phyloP scores from a whole-genome alignment of 2,113 vertebrate genomes.

The Empidonax traillii region DNA sequence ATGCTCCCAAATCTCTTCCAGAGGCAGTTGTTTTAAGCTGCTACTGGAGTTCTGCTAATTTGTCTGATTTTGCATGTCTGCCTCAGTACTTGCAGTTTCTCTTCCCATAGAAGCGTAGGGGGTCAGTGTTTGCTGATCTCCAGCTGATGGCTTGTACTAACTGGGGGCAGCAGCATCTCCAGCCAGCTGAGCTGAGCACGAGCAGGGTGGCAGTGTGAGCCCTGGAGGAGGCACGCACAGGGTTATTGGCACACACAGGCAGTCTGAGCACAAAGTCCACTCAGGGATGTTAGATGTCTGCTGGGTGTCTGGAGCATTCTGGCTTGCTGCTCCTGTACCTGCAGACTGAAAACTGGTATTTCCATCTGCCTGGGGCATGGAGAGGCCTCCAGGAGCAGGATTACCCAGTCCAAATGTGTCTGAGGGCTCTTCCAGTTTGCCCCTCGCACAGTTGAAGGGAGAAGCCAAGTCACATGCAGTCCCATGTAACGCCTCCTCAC shows the following conservation, averaged over 20 bases:
- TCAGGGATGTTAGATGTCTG: not conserved
- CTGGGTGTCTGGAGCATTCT: not conserved
- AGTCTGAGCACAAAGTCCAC: not conserved
- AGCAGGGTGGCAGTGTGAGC: not conserved
- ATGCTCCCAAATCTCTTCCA: not conserved
- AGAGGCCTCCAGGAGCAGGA: not conserved
- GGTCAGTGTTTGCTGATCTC: not conserved
- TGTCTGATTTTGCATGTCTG: not conserved
- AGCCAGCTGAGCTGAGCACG: rapidly evolving
- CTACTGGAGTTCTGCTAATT: not conserved
- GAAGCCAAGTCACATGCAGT: not conserved
- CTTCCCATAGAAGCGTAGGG: not conserved
- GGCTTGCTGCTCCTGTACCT: not conserved
- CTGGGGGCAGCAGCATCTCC: not conserved
- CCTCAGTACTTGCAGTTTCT: not conserved
- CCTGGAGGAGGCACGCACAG: rapidly evolving
- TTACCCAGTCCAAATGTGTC: not conserved
- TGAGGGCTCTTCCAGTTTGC: not conserved
- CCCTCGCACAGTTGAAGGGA: rapidly evolving
- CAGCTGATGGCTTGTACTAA: not conserved
- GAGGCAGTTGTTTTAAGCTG: not conserved
- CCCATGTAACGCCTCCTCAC: not conserved
- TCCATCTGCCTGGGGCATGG: not conserved
- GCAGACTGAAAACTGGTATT: not conserved
- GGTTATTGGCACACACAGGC: not conserved